Percentiles rank a stretch among this genome's conserved stretches.
Conservation (phyloP, 2,113 vertebrate species). For the Amblyornis subalaris region DNA sequence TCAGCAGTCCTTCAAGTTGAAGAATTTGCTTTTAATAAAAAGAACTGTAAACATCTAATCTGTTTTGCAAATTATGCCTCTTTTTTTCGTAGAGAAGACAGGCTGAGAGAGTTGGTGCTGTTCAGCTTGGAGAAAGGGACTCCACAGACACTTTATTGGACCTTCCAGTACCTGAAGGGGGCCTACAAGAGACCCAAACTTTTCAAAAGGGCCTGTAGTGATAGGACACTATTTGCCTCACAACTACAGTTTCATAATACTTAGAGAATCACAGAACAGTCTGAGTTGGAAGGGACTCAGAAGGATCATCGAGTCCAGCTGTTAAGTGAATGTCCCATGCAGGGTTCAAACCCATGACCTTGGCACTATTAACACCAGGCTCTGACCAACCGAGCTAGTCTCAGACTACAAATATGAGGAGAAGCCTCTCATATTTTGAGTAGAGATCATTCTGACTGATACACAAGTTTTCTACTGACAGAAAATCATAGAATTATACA, state of each 20-base stretch:
- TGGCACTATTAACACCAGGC: background rate
- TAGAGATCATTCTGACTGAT: background rate
- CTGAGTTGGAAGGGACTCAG: background rate
- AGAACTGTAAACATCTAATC: background rate
- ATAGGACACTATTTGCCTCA: background rate
- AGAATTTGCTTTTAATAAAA: background rate
- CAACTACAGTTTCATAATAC: background rate
- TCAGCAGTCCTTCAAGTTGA: background rate
- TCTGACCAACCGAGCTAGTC: background rate
- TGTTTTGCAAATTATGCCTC: background rate
- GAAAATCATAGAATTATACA: background rate
- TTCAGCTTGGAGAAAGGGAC: background rate
- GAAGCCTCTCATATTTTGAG: background rate
- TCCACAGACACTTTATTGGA: rapidly evolving
- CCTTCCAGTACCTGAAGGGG: background rate
- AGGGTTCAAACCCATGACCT: background rate
- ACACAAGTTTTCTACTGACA: background rate
- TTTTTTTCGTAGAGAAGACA: background rate
- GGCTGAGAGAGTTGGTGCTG: background rate
- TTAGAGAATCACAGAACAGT: background rate
- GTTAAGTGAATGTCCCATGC: background rate
- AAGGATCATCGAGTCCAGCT: background rate
- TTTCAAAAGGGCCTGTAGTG: background rate
- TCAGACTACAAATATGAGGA: background rate
- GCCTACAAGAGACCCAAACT: background rate